Conservation (phyloP, 1,140 invertebrate species). For the Coptotermes formosanus region DNA sequence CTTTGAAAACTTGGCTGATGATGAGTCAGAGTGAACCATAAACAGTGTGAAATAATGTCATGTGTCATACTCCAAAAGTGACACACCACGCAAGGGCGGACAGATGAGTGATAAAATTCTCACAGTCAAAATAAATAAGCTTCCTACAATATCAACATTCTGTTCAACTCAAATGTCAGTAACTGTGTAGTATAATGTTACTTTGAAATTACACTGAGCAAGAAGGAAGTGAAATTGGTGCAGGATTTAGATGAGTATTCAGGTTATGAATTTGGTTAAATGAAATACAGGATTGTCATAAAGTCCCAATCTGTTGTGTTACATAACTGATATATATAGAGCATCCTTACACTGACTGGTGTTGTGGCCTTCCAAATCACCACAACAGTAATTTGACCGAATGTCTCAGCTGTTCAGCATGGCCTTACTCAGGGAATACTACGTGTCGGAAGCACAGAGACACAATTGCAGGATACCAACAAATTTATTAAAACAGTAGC, state of each 20-base stretch:
- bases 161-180: neutral
- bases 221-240: neutral
- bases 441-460: too few species aligned
- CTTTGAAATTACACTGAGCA: neutral
- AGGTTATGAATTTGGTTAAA: neutral
- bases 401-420: too few species aligned
- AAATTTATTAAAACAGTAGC: too few species aligned
- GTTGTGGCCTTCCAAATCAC: too few species aligned
- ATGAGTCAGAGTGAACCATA: conserved; percentile 68
- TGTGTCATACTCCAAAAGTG: conserved; percentile 6
- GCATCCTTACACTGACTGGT: too few species aligned
- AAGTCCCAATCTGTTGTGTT: too few species aligned
- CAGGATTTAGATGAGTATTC: neutral
- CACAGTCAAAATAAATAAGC: neutral
- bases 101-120: neutral
- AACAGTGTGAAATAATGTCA: neutral
- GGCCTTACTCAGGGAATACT: too few species aligned
- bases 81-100: neutral
- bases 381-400: too few species aligned
- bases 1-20: conserved; percentile 69
- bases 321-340: too few species aligned
- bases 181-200: neutral
- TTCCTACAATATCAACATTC: neutral
- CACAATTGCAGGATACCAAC: too few species aligned
- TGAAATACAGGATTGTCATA: too few species aligned